Base-by-base conservation (phyloP, 35 echinoderm and acorn worm species). In the Ophiothrix spiculata region DNA sequence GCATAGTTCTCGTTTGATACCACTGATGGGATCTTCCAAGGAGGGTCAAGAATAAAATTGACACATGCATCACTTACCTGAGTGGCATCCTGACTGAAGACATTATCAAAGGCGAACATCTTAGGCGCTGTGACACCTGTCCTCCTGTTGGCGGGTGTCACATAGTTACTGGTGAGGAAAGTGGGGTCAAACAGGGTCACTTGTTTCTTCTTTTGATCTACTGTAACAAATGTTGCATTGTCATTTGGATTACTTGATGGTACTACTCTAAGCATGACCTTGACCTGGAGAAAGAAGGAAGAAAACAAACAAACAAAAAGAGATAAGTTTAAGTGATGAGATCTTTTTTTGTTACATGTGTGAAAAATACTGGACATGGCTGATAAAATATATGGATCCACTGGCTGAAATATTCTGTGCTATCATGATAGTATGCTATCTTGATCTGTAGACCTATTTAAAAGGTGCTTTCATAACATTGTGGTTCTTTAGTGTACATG, bases 101-200 rank as follows among this genome's bases (percentile, higher is more conserved):
- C 86, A 35, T 89, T 83, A 84, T 99, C 96, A 56, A 99, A 99
- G 19, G 96, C 96, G 86, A 99, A 99, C 96, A 99, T 99, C 86
- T 99, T 99, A 23, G 96, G 96, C 25, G 96, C 96, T 1, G 92
- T 89, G 3, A 99, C 92, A 60, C 96, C 96, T 21, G 96, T 90
- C 37, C 96, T 80, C 23, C 96, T 56, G 42, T 85, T 84, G n/a
- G 96, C 92, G 21, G 95, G 82, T 37, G 92, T 93, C 40, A 94
- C 89, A 84, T 89, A 92, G 39, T 89, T 89, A 34, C 74, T 88
- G 11, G 82, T 91, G 77, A 99, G 89, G 77, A 92, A 93, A 25
- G 96, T 86, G 6, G 96, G 96, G 89, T 99, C 96, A 87, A 94
- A 99, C 45, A 99, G 74, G 41, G 96, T 99, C 31, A 99, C 96